These are phyloP conservation scores for Illadopsis cleaveri DNA, from an alignment of 2,113 vertebrate genomes.

Conservation along the genomic window DNA sequence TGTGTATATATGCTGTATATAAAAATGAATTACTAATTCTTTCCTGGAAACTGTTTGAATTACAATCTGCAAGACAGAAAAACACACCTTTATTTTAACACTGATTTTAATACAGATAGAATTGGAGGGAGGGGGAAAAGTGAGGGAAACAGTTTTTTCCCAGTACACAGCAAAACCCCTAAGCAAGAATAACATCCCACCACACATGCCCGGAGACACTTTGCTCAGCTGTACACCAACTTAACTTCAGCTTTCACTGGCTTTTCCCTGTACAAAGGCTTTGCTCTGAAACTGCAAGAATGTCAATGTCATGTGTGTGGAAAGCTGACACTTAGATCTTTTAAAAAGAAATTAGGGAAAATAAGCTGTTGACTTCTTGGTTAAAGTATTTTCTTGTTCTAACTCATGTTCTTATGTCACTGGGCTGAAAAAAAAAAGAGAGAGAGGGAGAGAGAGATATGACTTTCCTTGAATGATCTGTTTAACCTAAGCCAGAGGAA, in stretches of 20 bases:
- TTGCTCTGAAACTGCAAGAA: conserved; percentile 52
- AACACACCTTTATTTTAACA: conserved; percentile 69
- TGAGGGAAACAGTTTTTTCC: background rate
- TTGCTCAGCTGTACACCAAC: conserved; percentile 22
- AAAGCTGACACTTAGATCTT: conserved; percentile 75
- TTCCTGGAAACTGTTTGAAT: conserved; percentile 78
- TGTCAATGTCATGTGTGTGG: conserved; percentile 73
- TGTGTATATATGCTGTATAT: conserved; percentile 42
- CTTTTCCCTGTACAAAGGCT: conserved; percentile 49
- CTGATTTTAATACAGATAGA: conserved; percentile 52
- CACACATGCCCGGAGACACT: background rate
- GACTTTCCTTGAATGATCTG: conserved; percentile 99
- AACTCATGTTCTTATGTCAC: conserved; percentile 93
- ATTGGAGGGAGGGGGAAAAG: background rate
- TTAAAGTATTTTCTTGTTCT: conserved; percentile 87
- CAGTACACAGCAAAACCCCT: conserved; percentile 52
- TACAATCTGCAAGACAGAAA: conserved; percentile 76
- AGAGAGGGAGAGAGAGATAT: conserved; percentile 83
- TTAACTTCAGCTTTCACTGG: conserved; percentile 33
- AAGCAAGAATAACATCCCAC: background rate
- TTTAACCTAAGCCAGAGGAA: conserved; percentile 98
- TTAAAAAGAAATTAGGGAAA: conserved; percentile 73
- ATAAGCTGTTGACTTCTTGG: conserved; percentile 80
- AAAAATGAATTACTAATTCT: conserved; percentile 74
- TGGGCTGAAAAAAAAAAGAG: conserved; percentile 69